Percentiles rank a stretch among this genome's conserved stretches.
Evolutionary conservation across 2,888 invertebrate genomes (phyloP).

Genomic region (Eristalinus sepulchralis): DNA sequence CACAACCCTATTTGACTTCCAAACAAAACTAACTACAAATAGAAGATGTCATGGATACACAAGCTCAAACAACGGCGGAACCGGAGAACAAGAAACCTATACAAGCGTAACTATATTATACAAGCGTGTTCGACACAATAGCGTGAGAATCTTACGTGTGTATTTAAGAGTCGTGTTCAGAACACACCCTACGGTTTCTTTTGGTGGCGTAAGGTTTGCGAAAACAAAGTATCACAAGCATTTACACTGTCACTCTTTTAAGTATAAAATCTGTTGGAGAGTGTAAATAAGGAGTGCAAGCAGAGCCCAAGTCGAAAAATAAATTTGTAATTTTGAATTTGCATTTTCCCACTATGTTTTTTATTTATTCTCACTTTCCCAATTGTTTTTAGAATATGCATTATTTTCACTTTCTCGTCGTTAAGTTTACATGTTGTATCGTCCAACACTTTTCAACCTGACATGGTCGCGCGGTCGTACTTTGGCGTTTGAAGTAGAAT

Average conservation of each 20-base stretch:
- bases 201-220: constrained; percentile 2
- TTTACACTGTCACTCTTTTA: neutral
- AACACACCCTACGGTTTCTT: constrained; percentile 26
- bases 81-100: constrained; percentile 39
- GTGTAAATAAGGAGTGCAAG: too few relatives aligned
- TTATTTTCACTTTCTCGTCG: too few relatives aligned
- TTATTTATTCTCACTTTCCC: too few relatives aligned
- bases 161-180: constrained; percentile 15
- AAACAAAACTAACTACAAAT: constrained; percentile 65
- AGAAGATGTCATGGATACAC: constrained; percentile 47
- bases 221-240: neutral
- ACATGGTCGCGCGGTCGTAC: too few relatives aligned
- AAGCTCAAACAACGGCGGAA: constrained; percentile 57
- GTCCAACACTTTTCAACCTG: too few relatives aligned
- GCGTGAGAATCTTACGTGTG: constrained; percentile 21
- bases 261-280: too few relatives aligned
- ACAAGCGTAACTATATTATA: neutral
- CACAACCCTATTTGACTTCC: constrained; percentile 57
- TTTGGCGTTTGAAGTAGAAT: too few relatives aligned
- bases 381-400: too few relatives aligned
- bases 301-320: too few relatives aligned
- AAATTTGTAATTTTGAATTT: too few relatives aligned
- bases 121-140: neutral
- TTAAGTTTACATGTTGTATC: too few relatives aligned
- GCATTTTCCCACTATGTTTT: too few relatives aligned